These are phyloP conservation scores for Cosmopolites sordidus DNA, from an alignment of 2,888 invertebrate species.

Conservation along the genomic window DNA sequence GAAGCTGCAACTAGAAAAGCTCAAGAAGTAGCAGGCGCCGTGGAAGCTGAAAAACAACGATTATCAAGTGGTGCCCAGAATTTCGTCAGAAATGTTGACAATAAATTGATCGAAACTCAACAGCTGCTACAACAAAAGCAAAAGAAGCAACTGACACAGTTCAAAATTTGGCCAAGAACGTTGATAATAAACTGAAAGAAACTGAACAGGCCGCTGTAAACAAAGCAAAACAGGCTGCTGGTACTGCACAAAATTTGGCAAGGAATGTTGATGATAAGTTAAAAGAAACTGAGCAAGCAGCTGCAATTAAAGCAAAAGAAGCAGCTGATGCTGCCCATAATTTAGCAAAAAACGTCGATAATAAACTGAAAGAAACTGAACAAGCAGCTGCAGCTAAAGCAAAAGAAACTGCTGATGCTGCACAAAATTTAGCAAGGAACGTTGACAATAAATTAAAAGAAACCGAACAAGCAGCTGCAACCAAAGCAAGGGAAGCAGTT, in stretches of 20 bases:
- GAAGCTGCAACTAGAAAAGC: slow-evolving; percentile 18
- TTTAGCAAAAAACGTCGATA: slow-evolving; percentile 50
- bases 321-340: slow-evolving; percentile 27
- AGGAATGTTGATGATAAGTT: slow-evolving; percentile 56
- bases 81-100: slow-evolving; percentile 26
- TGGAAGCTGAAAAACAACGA: slow-evolving; percentile 18
- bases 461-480: slow-evolving; percentile 43
- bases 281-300: slow-evolving; percentile 52
- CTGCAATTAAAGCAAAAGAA: slow-evolving; percentile 26
- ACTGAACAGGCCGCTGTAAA: slow-evolving; percentile 29
- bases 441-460: slow-evolving; percentile 61
- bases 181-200: slow-evolving; percentile 30
- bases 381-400: slow-evolving; percentile 26
- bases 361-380: slow-evolving; percentile 59
- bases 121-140: slow-evolving; percentile 30
- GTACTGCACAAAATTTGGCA: slow-evolving; percentile 22
- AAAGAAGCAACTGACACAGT: slow-evolving; percentile 26
- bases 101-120: slow-evolving; percentile 29
- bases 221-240: slow-evolving; percentile 28
- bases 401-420: slow-evolving; percentile 26
- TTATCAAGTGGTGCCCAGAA: slow-evolving; percentile 15
- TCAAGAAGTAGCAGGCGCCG: slow-evolving; percentile 25
- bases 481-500: slow-evolving; percentile 23
- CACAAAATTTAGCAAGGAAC: slow-evolving; percentile 15
- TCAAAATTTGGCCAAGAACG: slow-evolving; percentile 24